Conservation (phyloP, 2,113 vertebrate genomes). For the Synodontis membranacea region DNA sequence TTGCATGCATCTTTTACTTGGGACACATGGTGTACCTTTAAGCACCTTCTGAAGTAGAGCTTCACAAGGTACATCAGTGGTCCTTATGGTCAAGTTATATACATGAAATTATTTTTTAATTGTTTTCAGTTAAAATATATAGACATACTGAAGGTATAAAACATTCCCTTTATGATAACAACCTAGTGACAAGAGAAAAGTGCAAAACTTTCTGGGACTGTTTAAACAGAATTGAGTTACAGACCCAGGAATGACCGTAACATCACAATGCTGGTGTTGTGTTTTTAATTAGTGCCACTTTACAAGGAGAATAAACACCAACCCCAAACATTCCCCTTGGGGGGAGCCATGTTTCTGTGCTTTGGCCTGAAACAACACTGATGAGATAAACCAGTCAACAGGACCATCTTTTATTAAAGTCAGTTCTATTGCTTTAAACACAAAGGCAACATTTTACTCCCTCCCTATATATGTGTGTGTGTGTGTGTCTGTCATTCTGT, state of each 20-base stretch:
- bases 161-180: background rate
- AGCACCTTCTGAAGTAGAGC: too few species aligned
- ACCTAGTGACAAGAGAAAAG: background rate
- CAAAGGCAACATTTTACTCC: constrained; percentile 5
- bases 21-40: background rate
- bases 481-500: background rate
- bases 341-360: constrained; percentile 14
- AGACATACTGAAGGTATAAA: background rate
- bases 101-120: background rate
- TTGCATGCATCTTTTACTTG: too few species aligned
- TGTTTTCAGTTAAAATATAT: background rate
- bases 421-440: constrained; percentile 6
- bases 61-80: background rate
- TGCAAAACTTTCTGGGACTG: background rate
- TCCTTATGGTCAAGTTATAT: background rate
- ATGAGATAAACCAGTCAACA: constrained; percentile 32
- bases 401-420: constrained; percentile 1
- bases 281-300: constrained; percentile 26
- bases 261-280: constrained; percentile 1
- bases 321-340: constrained; percentile 2
- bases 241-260: background rate
- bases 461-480: background rate
- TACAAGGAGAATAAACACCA: constrained; percentile 27
- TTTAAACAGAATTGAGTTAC: background rate
- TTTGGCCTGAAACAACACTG: constrained; percentile 19